A percentile compares a stretch with the other conserved stretches of the same genome.
These are phyloP conservation scores for Eulemur albifrons DNA, from an alignment of 2,797 vertebrate species.

Conservation along the genomic window DNA sequence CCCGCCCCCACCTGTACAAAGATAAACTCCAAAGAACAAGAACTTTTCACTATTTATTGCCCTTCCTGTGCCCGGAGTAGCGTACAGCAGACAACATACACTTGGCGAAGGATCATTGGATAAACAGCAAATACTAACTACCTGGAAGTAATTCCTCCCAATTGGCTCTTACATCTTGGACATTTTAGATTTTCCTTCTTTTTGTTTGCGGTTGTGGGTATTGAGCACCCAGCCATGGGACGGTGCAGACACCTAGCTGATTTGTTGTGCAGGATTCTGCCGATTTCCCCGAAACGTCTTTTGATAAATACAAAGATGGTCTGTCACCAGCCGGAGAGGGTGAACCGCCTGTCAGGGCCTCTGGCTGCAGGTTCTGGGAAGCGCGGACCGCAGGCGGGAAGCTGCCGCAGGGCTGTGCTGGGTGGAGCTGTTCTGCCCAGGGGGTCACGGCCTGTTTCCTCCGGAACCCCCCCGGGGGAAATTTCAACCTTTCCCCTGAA, in stretches of 20 bases:
- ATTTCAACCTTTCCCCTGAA: conserved; percentile 20
- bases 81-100: not conserved
- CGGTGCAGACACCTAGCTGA: not conserved
- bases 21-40: not conserved
- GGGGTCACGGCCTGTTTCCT: not conserved
- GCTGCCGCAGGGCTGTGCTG: not conserved
- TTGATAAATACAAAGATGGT: not conserved
- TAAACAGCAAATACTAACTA: not conserved
- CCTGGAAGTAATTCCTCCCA: not conserved
- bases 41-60: not conserved
- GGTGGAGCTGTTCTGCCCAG: not conserved
- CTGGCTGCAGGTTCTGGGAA: not conserved
- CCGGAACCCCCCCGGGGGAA: not conserved
- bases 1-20: not conserved
- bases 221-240: not conserved
- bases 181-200: not conserved
- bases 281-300: not conserved
- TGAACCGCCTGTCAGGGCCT: not conserved
- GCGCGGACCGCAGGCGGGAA: not conserved
- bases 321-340: not conserved
- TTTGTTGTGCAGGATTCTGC: not conserved
- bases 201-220: not conserved
- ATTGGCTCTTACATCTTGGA: not conserved
- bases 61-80: not conserved
- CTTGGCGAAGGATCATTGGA: not conserved